Percentiles rank a stretch among this genome's conserved stretches.
These are phyloP conservation scores for Drosophila novamexicana DNA, from an alignment of 1,140 invertebrate species.

Conservation along the genomic window DNA sequence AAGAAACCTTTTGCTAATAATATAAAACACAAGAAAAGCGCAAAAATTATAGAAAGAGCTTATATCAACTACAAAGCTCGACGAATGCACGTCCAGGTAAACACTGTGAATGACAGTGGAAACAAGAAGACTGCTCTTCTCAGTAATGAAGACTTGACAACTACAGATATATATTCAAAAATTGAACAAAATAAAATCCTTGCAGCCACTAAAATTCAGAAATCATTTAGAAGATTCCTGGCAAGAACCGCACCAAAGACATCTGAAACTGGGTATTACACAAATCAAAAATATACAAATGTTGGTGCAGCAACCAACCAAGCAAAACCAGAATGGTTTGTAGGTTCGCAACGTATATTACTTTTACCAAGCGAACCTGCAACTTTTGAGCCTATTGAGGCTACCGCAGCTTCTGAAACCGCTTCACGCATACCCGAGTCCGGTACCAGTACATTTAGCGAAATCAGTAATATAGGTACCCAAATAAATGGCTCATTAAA, in stretches of 20 bases:
- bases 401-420: constrained; percentile 19
- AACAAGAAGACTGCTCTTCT: constrained; percentile 8
- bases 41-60: constrained; percentile 49
- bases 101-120: background rate
- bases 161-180: background rate
- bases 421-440: constrained; percentile 30
- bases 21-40: constrained; percentile 17
- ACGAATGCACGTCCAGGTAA: background rate
- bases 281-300: background rate
- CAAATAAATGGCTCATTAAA: constrained; percentile 55
- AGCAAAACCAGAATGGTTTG: constrained; percentile 60
- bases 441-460: constrained; percentile 40
- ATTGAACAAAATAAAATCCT: background rate
- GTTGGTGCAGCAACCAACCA: constrained; percentile 12
- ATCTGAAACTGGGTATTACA: background rate
- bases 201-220: constrained; percentile 61
- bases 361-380: constrained; percentile 30
- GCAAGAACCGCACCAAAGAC: background rate
- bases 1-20: constrained; percentile 11
- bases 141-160: background rate
- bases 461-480: constrained; percentile 31
- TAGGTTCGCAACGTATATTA: constrained; percentile 62
- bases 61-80: constrained; percentile 18
- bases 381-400: constrained; percentile 19
- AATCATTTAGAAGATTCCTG: constrained; percentile 20